phyloP scores from a whole-genome alignment of 2,888 invertebrate genomes.

The Tetragnatha montana region DNA sequence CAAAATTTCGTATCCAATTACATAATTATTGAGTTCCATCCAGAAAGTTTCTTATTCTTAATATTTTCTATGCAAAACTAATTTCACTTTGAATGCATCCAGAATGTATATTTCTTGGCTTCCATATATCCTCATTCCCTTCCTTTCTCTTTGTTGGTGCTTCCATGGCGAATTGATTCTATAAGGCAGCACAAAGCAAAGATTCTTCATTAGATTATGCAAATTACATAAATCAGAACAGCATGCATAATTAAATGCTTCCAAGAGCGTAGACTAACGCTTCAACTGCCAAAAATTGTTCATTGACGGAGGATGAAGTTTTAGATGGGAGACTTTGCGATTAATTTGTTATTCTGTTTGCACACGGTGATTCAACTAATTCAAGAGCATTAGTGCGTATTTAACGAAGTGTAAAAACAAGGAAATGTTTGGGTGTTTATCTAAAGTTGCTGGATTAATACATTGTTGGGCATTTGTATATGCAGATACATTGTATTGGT shows the following conservation, averaged over 20 bases:
- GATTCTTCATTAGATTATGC: slow-evolving; percentile 25
- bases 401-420: background rate
- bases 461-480: too few species aligned
- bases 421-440: too few species aligned
- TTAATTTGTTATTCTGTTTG: background rate
- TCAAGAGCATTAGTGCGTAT: background rate
- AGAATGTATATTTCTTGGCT: background rate
- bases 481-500: too few species aligned
- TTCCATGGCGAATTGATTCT: slow-evolving; percentile 10
- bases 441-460: too few species aligned
- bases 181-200: background rate
- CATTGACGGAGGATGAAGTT: slow-evolving; percentile 12
- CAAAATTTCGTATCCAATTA: too few species aligned
- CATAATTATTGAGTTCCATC: too few species aligned
- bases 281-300: slow-evolving; percentile 12
- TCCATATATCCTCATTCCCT: background rate
- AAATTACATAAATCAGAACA: slow-evolving; percentile 27
- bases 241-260: slow-evolving; percentile 23
- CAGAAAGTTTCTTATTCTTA: background rate
- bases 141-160: background rate
- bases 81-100: background rate
- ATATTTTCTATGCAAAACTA: slow-evolving; percentile 11
- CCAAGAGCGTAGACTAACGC: background rate
- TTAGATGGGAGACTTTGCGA: background rate
- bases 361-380: background rate